phyloP scores from a whole-genome alignment of 1,140 invertebrate species.

The Drosophila sulfurigaster region DNA sequence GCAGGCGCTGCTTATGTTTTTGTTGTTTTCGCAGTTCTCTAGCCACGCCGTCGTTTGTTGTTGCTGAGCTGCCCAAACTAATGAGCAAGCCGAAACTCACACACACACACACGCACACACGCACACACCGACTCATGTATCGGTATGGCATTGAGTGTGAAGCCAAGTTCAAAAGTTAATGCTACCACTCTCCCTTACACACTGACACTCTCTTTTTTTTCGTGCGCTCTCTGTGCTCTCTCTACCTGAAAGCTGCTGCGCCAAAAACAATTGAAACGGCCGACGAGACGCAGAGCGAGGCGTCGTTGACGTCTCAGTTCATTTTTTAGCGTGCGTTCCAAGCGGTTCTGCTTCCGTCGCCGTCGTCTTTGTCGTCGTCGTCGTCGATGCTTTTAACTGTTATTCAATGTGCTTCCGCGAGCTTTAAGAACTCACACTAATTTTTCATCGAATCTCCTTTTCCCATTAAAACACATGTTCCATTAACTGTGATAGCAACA shows the following conservation, averaged over 20 bases:
- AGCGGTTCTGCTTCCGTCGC: conserved; percentile 59
- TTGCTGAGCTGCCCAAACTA: conserved; percentile 50
- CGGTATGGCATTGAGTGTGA: conserved; percentile 46
- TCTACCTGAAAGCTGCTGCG: conserved; percentile 55
- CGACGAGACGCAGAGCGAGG: conserved; percentile 12
- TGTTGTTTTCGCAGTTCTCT: conserved; percentile 11
- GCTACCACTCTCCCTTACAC: conserved; percentile 10
- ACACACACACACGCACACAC: conserved; percentile 35
- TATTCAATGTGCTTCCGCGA: conserved; percentile 64
- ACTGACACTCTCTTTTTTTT: conserved; percentile 9
- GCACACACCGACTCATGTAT: conserved; percentile 6
- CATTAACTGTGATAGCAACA: conserved; percentile 65
- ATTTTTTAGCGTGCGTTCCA: conserved; percentile 70
- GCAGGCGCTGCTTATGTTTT: conserved; percentile 19
- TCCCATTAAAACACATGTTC: conserved; percentile 9
- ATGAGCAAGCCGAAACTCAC: conserved; percentile 39
- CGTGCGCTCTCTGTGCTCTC: conserved; percentile 25
- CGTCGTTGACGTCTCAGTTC: conserved; percentile 56
- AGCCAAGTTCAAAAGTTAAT: conserved; percentile 75
- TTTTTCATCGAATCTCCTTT: conserved; percentile 33
- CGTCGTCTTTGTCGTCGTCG: conserved; percentile 12
- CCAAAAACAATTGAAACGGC: conserved; percentile 56
- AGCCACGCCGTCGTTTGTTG: conserved; percentile 11
- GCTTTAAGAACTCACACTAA: conserved; percentile 47
- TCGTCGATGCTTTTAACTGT: conserved; percentile 43